Evolutionary conservation across 2,888 invertebrate genomes (phyloP), one percentile per base, ranked within the genome.

Genomic region (Pollenia angustigena): DNA sequence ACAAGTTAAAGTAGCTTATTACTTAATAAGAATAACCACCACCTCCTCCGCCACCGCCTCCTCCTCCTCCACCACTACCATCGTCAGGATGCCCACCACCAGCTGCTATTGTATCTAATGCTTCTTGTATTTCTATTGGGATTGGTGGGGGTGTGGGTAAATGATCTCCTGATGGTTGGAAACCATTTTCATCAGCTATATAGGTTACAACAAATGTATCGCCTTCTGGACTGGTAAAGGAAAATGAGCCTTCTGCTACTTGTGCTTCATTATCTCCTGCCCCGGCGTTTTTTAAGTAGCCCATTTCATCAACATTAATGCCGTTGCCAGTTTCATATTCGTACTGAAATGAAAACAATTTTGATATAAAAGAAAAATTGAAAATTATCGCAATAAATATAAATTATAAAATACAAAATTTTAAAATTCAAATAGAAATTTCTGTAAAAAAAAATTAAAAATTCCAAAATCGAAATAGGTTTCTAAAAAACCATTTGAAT

Each of bases 61-160:
- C 88, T 2, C 89, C 89, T 4, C 89, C 89, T 10, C 90, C 90
- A 23, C 89, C 90, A 62, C 88, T 89, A 54, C 92, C 92, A 86
- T 90, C 91, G 75, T 88, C 92, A 9, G 91, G 91, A 88, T 92
- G 92, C 1, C 92, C 92, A 11, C 92, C 93, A 18, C 90, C 90
- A 12, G 92, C 92, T 12, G 92, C 92, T 74, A 92, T 89, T 84
- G 90, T 91, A 83, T 92, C 92, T 66, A 93, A 88, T 0, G 92
- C 92, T 85, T 93, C 93, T 90, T 95, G 95, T 88, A 97, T 97
- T 88, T 96, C 96, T 75, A 95, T 94, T 10, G 97, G 97, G 88
- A 97, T 96, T 23, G 97, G 96, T n/a, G 97, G 97, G 6, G 97
- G 96, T 10, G 97, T 97, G 14, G 97, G 97, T 62, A 97, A 93